Base-by-base conservation (phyloP, 2,888 invertebrate species). In the Hemithea aestivaria region DNA sequence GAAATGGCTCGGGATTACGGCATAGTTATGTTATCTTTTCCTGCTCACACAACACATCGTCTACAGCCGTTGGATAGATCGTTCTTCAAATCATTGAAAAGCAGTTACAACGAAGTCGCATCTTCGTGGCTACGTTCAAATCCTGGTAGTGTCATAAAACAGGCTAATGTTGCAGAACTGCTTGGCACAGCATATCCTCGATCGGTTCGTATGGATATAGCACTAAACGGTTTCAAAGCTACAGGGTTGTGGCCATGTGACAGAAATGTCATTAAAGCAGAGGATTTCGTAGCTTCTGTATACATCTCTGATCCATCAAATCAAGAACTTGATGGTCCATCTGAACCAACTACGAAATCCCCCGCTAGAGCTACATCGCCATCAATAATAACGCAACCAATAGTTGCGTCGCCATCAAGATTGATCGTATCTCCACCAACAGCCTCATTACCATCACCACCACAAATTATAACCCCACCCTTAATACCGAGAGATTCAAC, bases 41-140 rank as follows among this genome's bases (percentile, higher is more conserved):
- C 49, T n/a, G 38, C 41, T 6, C 52, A 49, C 31, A 48, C 43
- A 3, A 50, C 54, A n/a, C n/a, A n/a, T n/a, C n/a, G n/a, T n/a
- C n/a, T n/a, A n/a, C n/a, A n/a, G n/a, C n/a, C n/a, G n/a, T 16
- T 51, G 10, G 48, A 53, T 16, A 45, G 46, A 10, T 22, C 36
- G 9, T 33, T 43, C 20, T 40, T 43, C 8, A 34, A 34, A 35
- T 33, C 49, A 26, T 8, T 49, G n/a, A 45, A 37, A 16, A 27
- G 20, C 8, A 32, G 22, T 29, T 49, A 37, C 22, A 38, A 27
- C 21, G 28, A 34, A 27, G 43, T 34, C 6, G 20, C 27, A 5
- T 23, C 28, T n/a, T 33, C 36, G 10, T 42, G 38, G 39, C 25
- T 46, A 10, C 35, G 46, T n/a, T 20, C 10, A 12, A 33, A 43